These are phyloP conservation scores for Pinna nobilis DNA, from an alignment of 1,140 invertebrate species.

Conservation along the genomic window DNA sequence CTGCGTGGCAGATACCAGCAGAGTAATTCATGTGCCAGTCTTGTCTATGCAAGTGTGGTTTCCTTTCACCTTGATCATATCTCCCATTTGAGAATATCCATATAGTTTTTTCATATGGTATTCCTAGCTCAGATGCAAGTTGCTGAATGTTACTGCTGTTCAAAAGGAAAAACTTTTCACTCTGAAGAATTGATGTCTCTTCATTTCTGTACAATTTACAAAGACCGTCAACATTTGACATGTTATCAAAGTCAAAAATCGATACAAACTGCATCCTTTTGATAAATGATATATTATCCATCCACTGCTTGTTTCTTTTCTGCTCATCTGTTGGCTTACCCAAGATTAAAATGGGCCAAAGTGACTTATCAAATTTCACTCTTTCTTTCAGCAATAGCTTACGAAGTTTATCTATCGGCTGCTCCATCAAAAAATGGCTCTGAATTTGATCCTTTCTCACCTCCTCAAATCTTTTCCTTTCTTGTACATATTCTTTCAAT, in stretches of 20 bases:
- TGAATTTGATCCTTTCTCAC: not conserved
- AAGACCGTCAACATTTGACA: slow-evolving; percentile 20
- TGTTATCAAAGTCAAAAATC: slow-evolving; percentile 38
- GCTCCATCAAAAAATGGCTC: not conserved
- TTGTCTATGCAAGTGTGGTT: not conserved
- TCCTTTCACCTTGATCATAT: not conserved
- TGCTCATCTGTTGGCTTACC: slow-evolving; percentile 22
- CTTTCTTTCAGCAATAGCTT: not conserved
- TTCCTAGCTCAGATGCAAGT: not conserved
- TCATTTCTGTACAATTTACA: not conserved
- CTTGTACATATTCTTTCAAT: not conserved
- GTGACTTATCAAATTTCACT: slow-evolving; percentile 7
- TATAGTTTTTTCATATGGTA: slow-evolving; percentile 21
- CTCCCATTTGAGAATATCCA: slow-evolving; percentile 41
- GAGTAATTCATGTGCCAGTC: slow-evolving; percentile 27
- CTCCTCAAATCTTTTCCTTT: slow-evolving; percentile 8
- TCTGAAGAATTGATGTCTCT: slow-evolving; percentile 5
- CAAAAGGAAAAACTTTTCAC: slow-evolving; percentile 5
- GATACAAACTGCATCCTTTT: slow-evolving; percentile 2
- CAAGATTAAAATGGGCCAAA: slow-evolving; percentile 24
- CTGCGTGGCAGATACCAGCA: slow-evolving; percentile 25
- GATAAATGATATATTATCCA: slow-evolving; percentile 12
- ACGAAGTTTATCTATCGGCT: slow-evolving; percentile 3
- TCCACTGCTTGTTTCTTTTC: slow-evolving; percentile 6
- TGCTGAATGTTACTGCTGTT: slow-evolving; percentile 5